Evolutionary conservation across 2,113 vertebrate species (phyloP), one percentile per base, ranked within the genome.

Genomic region (Motacilla tschutschensis): DNA sequence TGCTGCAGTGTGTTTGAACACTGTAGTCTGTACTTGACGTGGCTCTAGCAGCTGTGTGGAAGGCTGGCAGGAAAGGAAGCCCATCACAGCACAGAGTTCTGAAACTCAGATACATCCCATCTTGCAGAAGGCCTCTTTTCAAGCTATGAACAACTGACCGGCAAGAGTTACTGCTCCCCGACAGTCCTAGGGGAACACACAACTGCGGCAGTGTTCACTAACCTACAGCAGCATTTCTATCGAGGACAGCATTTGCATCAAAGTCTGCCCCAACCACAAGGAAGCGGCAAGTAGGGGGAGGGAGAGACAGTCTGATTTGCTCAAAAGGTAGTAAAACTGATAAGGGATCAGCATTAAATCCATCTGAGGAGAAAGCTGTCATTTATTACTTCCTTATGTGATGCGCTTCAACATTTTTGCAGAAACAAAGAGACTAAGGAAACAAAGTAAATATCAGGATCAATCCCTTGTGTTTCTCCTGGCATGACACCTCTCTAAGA

Each of bases 401-500:
- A 80, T 8, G 36, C 18, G 36, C 57, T 41, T 71, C 48, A 74
- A 63, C 47, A 29, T 59, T 75, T 79, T 85, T 81, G 41, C 87
- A 95, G 69, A 92, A 87, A 77, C 44, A 70, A 51, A 70, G 8
- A 75, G 46, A 71, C 40, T 82, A 76, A 77, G 55, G 41, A 85
- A 87, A 85, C 57, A 87, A 80, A 66, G 38, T 38, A 84, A 76
- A 88, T 87, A 67, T 67, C 57, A 74, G 3, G 2, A 80, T 69
- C 46, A 84, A 50, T 35, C 8, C 2, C 46, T 75, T 57, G 21
- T 64, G 76, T 74, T 93, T 85, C 85, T 87, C 64, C 90, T 76
- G 85, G 85, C 73, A 80, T 43, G 43, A 85, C 69, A 94, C 41
- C 67, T 87, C 71, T 51, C 79, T 70, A 74, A 66, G 76, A 85